A percentile compares a stretch with the other conserved stretches of the same genome.
phyloP scores from a whole-genome alignment of 2,797 vertebrate genomes.

The Sphenopsis melanotis region DNA sequence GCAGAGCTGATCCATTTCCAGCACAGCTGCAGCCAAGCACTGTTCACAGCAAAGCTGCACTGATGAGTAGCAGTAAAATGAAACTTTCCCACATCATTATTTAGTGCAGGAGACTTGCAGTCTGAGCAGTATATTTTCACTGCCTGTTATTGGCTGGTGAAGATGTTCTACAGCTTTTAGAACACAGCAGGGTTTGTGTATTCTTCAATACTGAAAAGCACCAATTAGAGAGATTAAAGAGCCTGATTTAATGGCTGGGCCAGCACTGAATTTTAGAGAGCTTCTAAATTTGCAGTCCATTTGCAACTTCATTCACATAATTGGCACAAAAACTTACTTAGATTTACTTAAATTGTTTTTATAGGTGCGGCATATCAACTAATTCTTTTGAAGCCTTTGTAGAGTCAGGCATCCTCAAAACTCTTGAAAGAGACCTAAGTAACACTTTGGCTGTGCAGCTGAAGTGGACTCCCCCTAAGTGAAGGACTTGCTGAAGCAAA shows the following conservation, averaged over 20 bases:
- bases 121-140: neutral
- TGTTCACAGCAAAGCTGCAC: neutral
- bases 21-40: neutral
- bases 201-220: conserved; percentile 35
- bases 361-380: neutral
- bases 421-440: neutral
- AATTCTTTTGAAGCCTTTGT: neutral
- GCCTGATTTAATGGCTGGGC: conserved; percentile 23
- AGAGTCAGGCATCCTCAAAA: neutral
- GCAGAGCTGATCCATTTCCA: neutral
- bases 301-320: conserved; percentile 40
- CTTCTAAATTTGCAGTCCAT: conserved; percentile 4
- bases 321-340: neutral
- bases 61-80: neutral
- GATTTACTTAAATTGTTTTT: conserved; percentile 20
- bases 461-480: neutral
- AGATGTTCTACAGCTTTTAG: conserved; percentile 38
- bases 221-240: conserved; percentile 52
- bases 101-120: neutral
- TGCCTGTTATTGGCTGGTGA: neutral
- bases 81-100: neutral
- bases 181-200: conserved; percentile 22
- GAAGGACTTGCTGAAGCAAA: neutral
- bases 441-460: neutral
- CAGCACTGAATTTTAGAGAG: neutral